Base-by-base conservation (phyloP, 2,888 invertebrate genomes). In the Latrodectus elegans region DNA sequence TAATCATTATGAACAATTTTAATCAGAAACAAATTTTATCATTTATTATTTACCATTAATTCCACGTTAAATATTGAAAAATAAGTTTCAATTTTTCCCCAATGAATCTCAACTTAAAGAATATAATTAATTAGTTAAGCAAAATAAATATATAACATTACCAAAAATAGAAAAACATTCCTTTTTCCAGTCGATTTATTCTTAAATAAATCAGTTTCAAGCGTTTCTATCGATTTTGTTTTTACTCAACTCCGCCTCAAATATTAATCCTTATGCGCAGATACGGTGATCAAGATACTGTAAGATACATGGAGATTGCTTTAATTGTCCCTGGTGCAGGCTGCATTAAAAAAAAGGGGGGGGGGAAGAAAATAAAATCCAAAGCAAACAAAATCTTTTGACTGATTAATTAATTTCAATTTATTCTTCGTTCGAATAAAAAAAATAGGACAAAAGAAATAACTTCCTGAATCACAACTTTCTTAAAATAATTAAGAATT, bases 331-430 rank as follows among this genome's bases (percentile, higher is more conserved):
- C 11, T 10, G 6, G n/a, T 15, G 55, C 55, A 14, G 4, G 4
- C 4, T 55, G 15, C 12, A 55, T 55, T 60, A 0, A 60, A 60
- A 60, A 60, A 60, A 55, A 55, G 6, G 1, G 12, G n/a, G 6
- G 1, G 12, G n/a, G 38, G 49, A 8, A 38, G 17, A 75, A 77
- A 74, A 68, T 67, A 81, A 38, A 74, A 73, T 38, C 52, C 67
- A 74, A 74, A 70, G 67, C 78, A n/a, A 15, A 71, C 53, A 26
- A 15, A 77, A 82, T 65, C 74, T 68, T 82, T 53, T 51, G 38
- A 75, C 74, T 67, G 80, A 81, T 73, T 81, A 82, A 82, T 82
- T 82, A 82, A 82, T 82, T 74, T 81, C 73, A 67, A 67, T 65
- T 53, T 53, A 67, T 81, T 65, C 22, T 73, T 67, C 38, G 12